Conservation (phyloP, 2,797 vertebrate species). For the Austrolebias charrua region DNA sequence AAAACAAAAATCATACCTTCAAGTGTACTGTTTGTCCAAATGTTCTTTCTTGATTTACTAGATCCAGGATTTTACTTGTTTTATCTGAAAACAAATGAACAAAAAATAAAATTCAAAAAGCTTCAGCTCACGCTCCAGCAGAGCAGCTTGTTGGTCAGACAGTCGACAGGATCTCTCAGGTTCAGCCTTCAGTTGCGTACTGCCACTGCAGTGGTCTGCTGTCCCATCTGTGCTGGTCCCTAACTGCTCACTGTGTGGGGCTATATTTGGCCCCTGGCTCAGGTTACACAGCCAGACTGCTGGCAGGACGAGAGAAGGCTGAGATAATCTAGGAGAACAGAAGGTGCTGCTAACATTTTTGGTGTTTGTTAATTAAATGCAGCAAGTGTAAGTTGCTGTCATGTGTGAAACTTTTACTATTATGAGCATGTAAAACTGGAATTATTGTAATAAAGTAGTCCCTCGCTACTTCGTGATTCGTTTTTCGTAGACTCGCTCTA, state of each 20-base stretch:
- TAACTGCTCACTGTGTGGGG: constrained; percentile 81
- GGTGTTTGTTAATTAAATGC: constrained; percentile 41
- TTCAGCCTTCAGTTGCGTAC: constrained; percentile 65
- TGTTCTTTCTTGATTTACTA: constrained; percentile 34
- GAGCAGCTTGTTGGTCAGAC: constrained; percentile 62
- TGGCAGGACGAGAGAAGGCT: constrained; percentile 81
- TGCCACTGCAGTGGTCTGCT: constrained; percentile 79
- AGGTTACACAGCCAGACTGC: constrained; percentile 87
- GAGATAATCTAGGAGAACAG: constrained; percentile 65
- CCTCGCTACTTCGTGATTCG: too few relatives aligned
- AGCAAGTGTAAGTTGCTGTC: constrained; percentile 23
- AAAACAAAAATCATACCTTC: constrained; percentile 61
- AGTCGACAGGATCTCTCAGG: constrained; percentile 57
- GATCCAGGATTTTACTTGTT: constrained; percentile 66
- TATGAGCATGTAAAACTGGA: background rate
- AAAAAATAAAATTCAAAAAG: constrained; percentile 19
- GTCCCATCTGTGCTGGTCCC: constrained; percentile 88
- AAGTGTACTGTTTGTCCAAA: constrained; percentile 48
- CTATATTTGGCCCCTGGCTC: constrained; percentile 97
- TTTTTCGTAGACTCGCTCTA: too few relatives aligned
- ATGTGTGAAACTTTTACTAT: constrained; percentile 2
- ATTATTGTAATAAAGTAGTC: constrained; percentile 6
- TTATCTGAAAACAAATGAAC: constrained; percentile 25
- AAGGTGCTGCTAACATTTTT: constrained; percentile 49
- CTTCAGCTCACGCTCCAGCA: constrained; percentile 49